Evolutionary conservation across 2,888 invertebrate species (phyloP).

Genomic region (Athrips mouffetella): DNA sequence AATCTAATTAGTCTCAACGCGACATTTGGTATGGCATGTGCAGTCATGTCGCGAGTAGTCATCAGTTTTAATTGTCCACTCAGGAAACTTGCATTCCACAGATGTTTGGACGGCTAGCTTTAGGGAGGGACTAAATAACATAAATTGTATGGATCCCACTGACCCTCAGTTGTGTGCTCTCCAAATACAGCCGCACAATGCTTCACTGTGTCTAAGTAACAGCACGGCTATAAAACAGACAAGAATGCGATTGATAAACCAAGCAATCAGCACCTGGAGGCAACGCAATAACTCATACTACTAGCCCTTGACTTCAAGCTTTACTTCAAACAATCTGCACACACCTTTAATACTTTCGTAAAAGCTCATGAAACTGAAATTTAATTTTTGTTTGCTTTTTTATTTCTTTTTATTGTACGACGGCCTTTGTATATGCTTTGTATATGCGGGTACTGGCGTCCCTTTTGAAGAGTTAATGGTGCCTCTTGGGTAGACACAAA

Average conservation of each 20-base stretch:
- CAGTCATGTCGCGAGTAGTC: conserved; percentile 30
- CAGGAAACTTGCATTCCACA: conserved; percentile 67
- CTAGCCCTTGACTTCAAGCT: conserved; percentile 38
- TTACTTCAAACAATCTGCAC: conserved; percentile 33
- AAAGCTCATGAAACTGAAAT: conserved; percentile 37
- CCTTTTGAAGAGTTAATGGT: conserved; percentile 21
- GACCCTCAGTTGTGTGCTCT: conserved; percentile 17
- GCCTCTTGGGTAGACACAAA: conserved; percentile 2
- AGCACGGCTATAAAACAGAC: conserved; percentile 46
- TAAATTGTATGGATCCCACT: conserved; percentile 39
- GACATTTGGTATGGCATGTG: conserved; percentile 2
- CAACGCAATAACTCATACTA: conserved; percentile 39
- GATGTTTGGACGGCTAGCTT: conserved; percentile 48
- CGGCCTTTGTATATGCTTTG: background rate
- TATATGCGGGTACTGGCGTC: conserved; percentile 6
- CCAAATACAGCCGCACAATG: conserved; percentile 17
- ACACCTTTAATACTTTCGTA: conserved; percentile 30
- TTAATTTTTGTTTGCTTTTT: conserved; percentile 27
- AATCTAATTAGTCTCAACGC: conserved; percentile 6
- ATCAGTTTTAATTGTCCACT: conserved; percentile 62
- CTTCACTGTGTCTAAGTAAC: conserved; percentile 21
- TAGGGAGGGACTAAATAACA: conserved; percentile 42
- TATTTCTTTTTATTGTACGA: conserved; percentile 29
- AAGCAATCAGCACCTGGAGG: conserved; percentile 44
- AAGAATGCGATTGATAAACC: conserved; percentile 47